These are phyloP conservation scores for Platerodrilus igneus DNA, from an alignment of 2,888 invertebrate genomes.

Conservation along the genomic window DNA sequence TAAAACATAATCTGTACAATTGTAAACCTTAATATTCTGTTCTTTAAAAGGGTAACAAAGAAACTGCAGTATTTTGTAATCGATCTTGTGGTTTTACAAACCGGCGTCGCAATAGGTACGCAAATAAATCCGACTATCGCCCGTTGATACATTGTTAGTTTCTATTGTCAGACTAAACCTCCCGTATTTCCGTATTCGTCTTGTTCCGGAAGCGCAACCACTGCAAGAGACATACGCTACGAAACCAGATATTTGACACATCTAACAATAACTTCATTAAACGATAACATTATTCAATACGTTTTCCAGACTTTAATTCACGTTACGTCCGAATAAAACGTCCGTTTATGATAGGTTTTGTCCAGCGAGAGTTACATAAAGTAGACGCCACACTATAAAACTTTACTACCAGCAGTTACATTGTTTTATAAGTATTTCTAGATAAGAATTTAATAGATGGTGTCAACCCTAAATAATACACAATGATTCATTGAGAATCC, in stretches of 20 bases:
- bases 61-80: too few species aligned
- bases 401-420: slow-evolving; percentile 23
- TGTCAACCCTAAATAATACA: slow-evolving; percentile 47
- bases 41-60: too few species aligned
- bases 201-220: slow-evolving; percentile 25
- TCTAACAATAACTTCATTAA: slow-evolving; percentile 19
- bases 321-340: too few species aligned
- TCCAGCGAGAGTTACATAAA: too few species aligned
- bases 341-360: too few species aligned
- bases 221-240: slow-evolving; percentile 17
- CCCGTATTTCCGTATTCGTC: slow-evolving; percentile 25
- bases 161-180: slow-evolving; percentile 24
- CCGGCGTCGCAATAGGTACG: slow-evolving; percentile 12
- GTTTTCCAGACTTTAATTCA: too few species aligned
- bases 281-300: slow-evolving; percentile 2
- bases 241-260: slow-evolving; percentile 20
- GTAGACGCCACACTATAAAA: too few species aligned
- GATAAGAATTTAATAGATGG: slow-evolving; percentile 49
- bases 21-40: too few species aligned
- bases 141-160: slow-evolving; percentile 20
- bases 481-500: slow-evolving; percentile 44
- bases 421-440: slow-evolving; percentile 45
- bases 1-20: too few species aligned
- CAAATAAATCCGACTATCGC: slow-evolving; percentile 17
- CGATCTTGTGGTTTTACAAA: too few species aligned